Evolutionary conservation across 2,888 invertebrate species (phyloP).

Genomic region (Fissipunctia ypsillon): DNA sequence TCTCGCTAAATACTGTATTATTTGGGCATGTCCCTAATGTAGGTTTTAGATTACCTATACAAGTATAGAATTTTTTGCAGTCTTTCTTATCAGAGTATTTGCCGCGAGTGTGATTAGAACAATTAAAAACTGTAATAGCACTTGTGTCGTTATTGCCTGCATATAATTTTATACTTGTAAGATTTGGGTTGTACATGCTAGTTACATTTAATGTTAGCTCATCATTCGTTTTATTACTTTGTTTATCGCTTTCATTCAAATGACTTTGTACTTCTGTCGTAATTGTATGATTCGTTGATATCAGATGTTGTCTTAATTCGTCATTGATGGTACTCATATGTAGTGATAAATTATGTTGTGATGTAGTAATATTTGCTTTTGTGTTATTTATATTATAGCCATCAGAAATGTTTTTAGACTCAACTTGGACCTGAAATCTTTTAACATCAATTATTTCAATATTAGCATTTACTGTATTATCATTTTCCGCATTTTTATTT

Average conservation of each 20-base stretch:
- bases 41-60: slow-evolving; percentile 78
- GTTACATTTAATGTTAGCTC: slow-evolving; percentile 14
- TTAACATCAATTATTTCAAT: slow-evolving; percentile 2
- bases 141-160: slow-evolving; percentile 15
- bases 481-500: slow-evolving; percentile 14
- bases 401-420: slow-evolving; percentile 10
- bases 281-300: slow-evolving; percentile 47
- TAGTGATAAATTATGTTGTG: slow-evolving; percentile 15
- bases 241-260: slow-evolving; percentile 40
- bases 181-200: slow-evolving; percentile 10
- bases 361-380: slow-evolving; percentile 12
- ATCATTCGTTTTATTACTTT: slow-evolving; percentile 36
- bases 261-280: slow-evolving; percentile 34
- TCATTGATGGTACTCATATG: slow-evolving; percentile 32
- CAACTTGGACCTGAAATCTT: not conserved
- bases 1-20: slow-evolving; percentile 85
- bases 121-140: slow-evolving; percentile 65
- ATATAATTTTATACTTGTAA: slow-evolving; percentile 20
- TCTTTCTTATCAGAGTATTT: slow-evolving; percentile 85
- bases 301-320: slow-evolving; percentile 40
- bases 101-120: slow-evolving; percentile 78
- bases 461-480: slow-evolving; percentile 5
- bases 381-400: slow-evolving; percentile 4
- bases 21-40: slow-evolving; percentile 80
- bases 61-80: slow-evolving; percentile 89